Conservation (phyloP, 2,888 invertebrate genomes). For the Brachyopa scutellaris region DNA sequence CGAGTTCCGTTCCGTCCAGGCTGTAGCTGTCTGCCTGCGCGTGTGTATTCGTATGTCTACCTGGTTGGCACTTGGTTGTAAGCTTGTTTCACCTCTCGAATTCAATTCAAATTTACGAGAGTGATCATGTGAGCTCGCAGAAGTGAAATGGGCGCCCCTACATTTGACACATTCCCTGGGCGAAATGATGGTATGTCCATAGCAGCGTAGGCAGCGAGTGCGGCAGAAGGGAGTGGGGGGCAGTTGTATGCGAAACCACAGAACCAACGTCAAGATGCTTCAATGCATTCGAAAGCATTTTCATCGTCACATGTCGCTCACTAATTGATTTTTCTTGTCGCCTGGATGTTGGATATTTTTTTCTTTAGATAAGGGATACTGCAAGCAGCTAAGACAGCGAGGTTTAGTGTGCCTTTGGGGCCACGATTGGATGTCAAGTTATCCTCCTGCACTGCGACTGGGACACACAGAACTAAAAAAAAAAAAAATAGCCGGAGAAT, state of each 20-base stretch:
- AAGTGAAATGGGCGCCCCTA: conserved; percentile 72
- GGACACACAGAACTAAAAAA: conserved; percentile 19
- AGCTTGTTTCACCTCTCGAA: conserved; percentile 69
- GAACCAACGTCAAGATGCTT: conserved; percentile 67
- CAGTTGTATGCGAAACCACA: too few species aligned
- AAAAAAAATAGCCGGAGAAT: conserved; percentile 45
- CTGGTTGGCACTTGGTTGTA: conserved; percentile 47
- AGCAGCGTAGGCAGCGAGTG: neutral
- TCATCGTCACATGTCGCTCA: conserved; percentile 82
- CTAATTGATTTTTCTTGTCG: conserved; percentile 83
- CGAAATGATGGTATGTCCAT: conserved; percentile 11
- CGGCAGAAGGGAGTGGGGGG: neutral
- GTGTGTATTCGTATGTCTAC: neutral
- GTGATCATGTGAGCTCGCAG: conserved; percentile 72
- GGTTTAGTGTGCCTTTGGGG: conserved; percentile 17
- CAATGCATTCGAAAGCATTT: conserved; percentile 76
- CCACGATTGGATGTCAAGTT: conserved; percentile 50
- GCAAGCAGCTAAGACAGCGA: neutral
- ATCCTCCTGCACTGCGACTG: conserved; percentile 33
- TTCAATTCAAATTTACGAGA: conserved; percentile 72
- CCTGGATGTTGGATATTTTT: conserved; percentile 76
- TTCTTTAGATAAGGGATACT: conserved; percentile 30
- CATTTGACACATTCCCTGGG: conserved; percentile 70
- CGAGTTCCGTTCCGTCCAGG: conserved; percentile 18
- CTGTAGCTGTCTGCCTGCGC: neutral